Evolutionary conservation across 1,140 invertebrate genomes (phyloP).

Genomic region (Diabrotica virgifera): DNA sequence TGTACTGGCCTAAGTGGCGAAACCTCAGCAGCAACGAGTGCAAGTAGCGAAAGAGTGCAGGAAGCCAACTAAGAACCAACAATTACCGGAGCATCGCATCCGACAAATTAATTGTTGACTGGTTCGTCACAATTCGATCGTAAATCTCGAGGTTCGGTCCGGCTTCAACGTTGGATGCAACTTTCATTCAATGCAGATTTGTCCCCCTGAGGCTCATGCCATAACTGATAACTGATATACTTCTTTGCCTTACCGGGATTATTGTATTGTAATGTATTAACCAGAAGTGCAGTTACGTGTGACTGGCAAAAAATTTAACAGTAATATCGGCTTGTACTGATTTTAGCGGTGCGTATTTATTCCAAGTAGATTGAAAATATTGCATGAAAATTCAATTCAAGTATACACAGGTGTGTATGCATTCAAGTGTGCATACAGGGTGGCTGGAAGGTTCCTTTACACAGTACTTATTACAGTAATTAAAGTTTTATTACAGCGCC

Average conservation of each 20-base stretch:
- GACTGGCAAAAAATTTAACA: neutral
- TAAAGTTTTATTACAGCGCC: too few relatives aligned
- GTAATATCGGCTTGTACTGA: neutral
- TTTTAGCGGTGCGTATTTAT: too few relatives aligned
- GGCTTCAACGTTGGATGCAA: neutral
- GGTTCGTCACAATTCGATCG: constrained; percentile 31
- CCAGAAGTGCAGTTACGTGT: neutral
- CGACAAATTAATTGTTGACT: constrained; percentile 42
- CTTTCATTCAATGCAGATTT: constrained; percentile 36
- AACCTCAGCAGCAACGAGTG: neutral
- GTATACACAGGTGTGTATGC: too few relatives aligned
- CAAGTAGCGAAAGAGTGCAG: constrained; percentile 24
- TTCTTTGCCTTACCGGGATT: constrained; percentile 1
- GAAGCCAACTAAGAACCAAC: constrained; percentile 36
- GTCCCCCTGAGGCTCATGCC: constrained; percentile 25
- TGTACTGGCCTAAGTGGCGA: neutral
- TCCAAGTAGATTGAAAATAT: too few relatives aligned
- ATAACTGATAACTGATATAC: constrained; percentile 30
- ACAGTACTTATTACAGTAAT: too few relatives aligned
- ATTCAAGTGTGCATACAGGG: too few relatives aligned
- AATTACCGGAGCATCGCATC: constrained; percentile 35
- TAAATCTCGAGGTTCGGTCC: constrained; percentile 22
- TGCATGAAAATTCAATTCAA: too few relatives aligned
- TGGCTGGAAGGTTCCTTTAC: too few relatives aligned
- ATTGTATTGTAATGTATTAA: constrained; percentile 1